Percentiles rank a stretch among this genome's conserved stretches.
Evolutionary conservation across 2,113 vertebrate genomes (phyloP).

Genomic region (Pollachius pollachius): DNA sequence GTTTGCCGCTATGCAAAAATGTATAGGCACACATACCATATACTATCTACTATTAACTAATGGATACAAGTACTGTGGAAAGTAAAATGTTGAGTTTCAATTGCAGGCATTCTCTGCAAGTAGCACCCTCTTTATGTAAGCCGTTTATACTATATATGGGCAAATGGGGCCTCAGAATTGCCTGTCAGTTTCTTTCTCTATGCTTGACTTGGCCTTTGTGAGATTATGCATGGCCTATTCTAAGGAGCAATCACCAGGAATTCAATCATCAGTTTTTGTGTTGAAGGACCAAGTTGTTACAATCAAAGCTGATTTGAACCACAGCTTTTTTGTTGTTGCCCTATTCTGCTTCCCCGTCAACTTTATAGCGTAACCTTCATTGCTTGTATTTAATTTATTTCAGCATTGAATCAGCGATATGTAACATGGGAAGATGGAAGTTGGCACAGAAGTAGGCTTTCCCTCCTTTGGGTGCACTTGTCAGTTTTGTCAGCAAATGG

Average conservation of each 20-base stretch:
- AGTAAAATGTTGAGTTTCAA: conserved; percentile 12
- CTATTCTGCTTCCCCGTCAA: conserved; percentile 2
- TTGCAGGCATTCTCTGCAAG: conserved; percentile 5
- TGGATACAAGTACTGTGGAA: conserved; percentile 5
- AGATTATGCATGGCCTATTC: conserved; percentile 39
- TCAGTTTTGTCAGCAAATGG: conserved; percentile 7
- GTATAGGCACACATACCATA: conserved; percentile 22
- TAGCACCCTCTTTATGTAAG: conserved; percentile 19
- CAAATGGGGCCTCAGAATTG: conserved; percentile 33
- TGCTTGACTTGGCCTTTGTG: conserved; percentile 37
- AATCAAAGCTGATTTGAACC: conserved; percentile 45
- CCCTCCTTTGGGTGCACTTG: conserved; percentile 11
- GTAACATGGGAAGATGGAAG: not conserved
- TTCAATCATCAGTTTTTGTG: conserved; percentile 56
- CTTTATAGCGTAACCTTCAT: not conserved
- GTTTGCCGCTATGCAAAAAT: conserved; percentile 43
- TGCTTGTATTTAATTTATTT: not conserved
- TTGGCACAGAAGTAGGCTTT: not conserved
- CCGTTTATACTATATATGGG: conserved; percentile 40
- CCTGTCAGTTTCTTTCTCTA: not conserved
- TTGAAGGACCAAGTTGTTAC: conserved; percentile 50
- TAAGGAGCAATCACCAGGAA: conserved; percentile 46
- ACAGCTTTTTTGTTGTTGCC: conserved; percentile 11
- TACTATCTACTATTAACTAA: not conserved
- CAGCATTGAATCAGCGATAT: conserved; percentile 7